Base-by-base conservation (phyloP, 2,888 invertebrate genomes). In the Serrognathus titanus region DNA sequence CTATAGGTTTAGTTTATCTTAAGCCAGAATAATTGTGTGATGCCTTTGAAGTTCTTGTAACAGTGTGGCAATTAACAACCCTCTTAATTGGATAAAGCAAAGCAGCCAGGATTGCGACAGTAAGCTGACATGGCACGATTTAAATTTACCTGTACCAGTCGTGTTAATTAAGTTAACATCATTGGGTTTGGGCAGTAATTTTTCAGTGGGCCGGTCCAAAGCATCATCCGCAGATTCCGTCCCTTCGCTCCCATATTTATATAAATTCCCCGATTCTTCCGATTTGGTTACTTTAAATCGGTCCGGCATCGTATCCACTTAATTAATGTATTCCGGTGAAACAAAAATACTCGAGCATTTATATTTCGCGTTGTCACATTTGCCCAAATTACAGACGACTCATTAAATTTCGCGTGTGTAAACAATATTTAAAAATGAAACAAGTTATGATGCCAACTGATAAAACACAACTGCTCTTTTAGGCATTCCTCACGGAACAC, bases 211-310 rank as follows among this genome's bases (percentile, higher is more conserved):
- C 2, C 57, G 60, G 48, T 65, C 65, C 37, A 53, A 55, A 41
- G 48, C 59, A 16, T 57, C 60, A 46, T 56, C 58, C 8, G 40
- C 43, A 40, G 53, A 49, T 48, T 43, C 58, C 45, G 43, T 41
- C 45, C 47, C 45, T 13, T 50, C 41, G 31, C 40, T 37, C 11
- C 20, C 38, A 55, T 38, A 58, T 48, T 54, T 54, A 51, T 58
- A 62, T 20, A 61, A 57, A 43, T 62, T 59, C 8, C 54, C 56
- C 8, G 57, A 51, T 35, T 62, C 64, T 40, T 65, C 63, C 41
- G 68, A 68, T 55, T 64, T 67, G 50, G 66, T 68, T 57, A 68
- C 68, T 63, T 66, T 68, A 54, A 68, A 68, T 48, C 68, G 55
- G 54, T 68, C 68, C 41, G 68, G 66, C 68, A 68, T 68, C 51